Evolutionary conservation across 2,888 invertebrate species (phyloP), one percentile per base, ranked within the genome.

Genomic region (Uloborus plumipes): DNA sequence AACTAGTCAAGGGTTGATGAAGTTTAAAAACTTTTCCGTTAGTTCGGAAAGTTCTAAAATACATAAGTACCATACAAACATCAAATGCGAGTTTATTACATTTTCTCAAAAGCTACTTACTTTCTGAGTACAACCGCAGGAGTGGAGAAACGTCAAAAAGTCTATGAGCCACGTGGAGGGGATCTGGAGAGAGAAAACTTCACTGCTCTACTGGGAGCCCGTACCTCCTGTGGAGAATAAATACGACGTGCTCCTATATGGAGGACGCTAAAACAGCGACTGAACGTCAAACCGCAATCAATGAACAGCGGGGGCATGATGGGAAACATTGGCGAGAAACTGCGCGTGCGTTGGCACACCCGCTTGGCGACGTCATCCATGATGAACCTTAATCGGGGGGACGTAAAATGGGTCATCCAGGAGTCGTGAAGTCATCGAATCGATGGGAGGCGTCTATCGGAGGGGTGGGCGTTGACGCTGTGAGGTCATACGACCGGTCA

Each of bases 371-470:
- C 64, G 64, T 64, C 64, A 64, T n/a, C 22, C n/a, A 18, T 64
- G 64, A 22, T 64, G 47, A 18, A 9, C 64, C 49, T 64, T 64
- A 64, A 64, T 39, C 64, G 49, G 64, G 64, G n/a, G 64, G 18
- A 49, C 64, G 64, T 64, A 64, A 64, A 64, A 64, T 64, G 64
- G 64, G 64, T 64, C 64, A 64, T 39, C 64, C 49, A 64, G 18
- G 49, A 64, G 64, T 64, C 64, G 64, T 64, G 64, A 64, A 64
- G 64, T 64, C 64, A 64, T 18, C 47, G 14, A 64, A 64, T 64
- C 64, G 64, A 64, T 64, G 64, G 49, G 64, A 49, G 64, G 64
- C 64, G 64, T 7, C 64, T 64, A 47, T 47, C 64, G 64, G n/a
- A n/a, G n/a, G n/a, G n/a, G n/a, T 64, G 64, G 64, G 64, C 64